phyloP scores from a whole-genome alignment of 37 sponge, comb jelly and placozoan species.

The Tethya wilhelma region DNA sequence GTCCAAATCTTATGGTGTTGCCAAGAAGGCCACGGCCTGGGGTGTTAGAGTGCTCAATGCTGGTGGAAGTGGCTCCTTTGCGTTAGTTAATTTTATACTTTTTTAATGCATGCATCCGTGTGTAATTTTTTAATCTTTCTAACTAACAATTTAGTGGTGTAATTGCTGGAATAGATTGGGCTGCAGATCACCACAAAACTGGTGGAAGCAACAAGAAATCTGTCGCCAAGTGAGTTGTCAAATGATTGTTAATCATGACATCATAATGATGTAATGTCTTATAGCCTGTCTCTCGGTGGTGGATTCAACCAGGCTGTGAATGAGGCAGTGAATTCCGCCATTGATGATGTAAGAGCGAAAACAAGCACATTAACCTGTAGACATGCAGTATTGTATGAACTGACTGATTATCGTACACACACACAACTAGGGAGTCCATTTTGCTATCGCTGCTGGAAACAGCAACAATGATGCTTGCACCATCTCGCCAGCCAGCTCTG shows the following conservation, averaged over 20 bases:
- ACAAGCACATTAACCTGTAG: too few species aligned
- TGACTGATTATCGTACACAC: too few species aligned
- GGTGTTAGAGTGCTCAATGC: constrained; percentile 69
- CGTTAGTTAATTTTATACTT: too few species aligned
- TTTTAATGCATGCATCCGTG: too few species aligned
- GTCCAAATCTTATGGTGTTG: constrained; percentile 68
- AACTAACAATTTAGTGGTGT: too few species aligned
- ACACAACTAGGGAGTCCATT: constrained; percentile 67
- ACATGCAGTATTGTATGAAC: too few species aligned
- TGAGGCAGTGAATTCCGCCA: neutral
- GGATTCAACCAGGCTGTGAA: too few species aligned
- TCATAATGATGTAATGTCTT: too few species aligned
- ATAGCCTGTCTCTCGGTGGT: too few species aligned
- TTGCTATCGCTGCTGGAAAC: constrained; percentile 80
- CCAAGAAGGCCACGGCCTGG: constrained; percentile 66
- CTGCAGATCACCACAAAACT: neutral
- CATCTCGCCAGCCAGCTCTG: constrained; percentile 63
- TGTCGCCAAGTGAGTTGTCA: constrained; percentile 12
- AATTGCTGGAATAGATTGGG: neutral
- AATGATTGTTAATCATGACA: neutral
- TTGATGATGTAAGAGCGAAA: neutral
- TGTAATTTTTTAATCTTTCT: too few species aligned
- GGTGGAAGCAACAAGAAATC: too few species aligned
- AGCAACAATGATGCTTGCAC: constrained; percentile 56
- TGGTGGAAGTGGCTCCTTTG: constrained; percentile 52